These are phyloP conservation scores for Oeneis ivallda DNA, from an alignment of 2,888 invertebrate species.

Conservation along the genomic window DNA sequence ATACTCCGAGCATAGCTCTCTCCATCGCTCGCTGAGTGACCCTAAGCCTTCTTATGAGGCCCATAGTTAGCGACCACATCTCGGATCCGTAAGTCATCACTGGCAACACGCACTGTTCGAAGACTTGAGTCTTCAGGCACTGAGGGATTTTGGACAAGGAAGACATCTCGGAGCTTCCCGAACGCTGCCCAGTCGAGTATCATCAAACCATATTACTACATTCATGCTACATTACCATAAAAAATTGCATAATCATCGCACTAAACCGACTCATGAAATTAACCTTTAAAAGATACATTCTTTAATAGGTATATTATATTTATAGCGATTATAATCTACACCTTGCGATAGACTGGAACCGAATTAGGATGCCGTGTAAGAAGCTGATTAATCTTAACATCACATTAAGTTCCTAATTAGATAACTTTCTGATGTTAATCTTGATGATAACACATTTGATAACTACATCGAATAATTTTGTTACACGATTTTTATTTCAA, in stretches of 20 bases:
- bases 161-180: too few species aligned
- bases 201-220: too few species aligned
- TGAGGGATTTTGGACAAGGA: too few species aligned
- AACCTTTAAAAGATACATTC: slow-evolving; percentile 11
- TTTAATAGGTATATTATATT: not conserved
- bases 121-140: too few species aligned
- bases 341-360: slow-evolving; percentile 19
- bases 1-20: too few species aligned
- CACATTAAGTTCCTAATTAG: slow-evolving; percentile 23
- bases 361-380: slow-evolving; percentile 22
- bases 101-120: too few species aligned
- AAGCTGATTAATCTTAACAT: slow-evolving; percentile 23
- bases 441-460: slow-evolving; percentile 16
- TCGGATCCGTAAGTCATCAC: too few species aligned
- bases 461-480: slow-evolving; percentile 6
- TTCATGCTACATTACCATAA: too few species aligned
- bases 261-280: slow-evolving; percentile 2
- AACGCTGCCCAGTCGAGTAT: too few species aligned
- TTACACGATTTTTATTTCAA: slow-evolving; percentile 19
- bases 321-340: slow-evolving; percentile 19
- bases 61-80: too few species aligned
- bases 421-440: slow-evolving; percentile 23
- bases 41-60: too few species aligned
- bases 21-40: too few species aligned
- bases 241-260: slow-evolving; percentile 5